Percentiles rank a stretch among this genome's conserved stretches.
phyloP scores from a whole-genome alignment of 2,888 invertebrate genomes.

The Myopa tessellatipennis region DNA sequence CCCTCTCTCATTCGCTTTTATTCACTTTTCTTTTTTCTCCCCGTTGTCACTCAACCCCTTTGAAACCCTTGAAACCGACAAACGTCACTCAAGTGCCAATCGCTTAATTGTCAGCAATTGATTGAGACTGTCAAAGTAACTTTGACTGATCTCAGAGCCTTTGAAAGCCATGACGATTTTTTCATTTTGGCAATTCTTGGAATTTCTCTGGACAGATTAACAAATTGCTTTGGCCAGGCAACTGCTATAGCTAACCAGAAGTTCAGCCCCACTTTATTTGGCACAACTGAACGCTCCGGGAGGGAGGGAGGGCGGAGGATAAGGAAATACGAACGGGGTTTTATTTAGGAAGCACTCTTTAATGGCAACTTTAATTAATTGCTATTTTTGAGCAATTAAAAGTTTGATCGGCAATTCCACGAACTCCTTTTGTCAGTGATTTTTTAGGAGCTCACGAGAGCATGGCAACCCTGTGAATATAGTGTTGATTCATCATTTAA shows the following conservation, averaged over 20 bases:
- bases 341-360: background rate
- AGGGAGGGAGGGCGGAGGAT: background rate
- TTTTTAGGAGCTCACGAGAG: background rate
- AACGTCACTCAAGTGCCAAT: conserved; percentile 24
- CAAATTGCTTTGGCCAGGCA: conserved; percentile 14
- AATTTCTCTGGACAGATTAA: conserved; percentile 31
- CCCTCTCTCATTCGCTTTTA: background rate
- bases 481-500: too few relatives aligned
- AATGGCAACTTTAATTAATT: conserved; percentile 28
- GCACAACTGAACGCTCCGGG: background rate
- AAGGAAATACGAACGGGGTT: background rate
- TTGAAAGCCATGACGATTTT: conserved; percentile 30
- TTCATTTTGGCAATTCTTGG: conserved; percentile 35
- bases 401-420: conserved; percentile 45
- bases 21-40: background rate
- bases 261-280: background rate
- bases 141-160: conserved; percentile 11
- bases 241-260: background rate
- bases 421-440: conserved; percentile 32
- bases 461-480: background rate
- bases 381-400: conserved; percentile 48
- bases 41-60: background rate
- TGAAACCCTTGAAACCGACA: background rate
- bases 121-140: conserved; percentile 44
- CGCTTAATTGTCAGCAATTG: conserved; percentile 45